A percentile compares a stretch with the other conserved stretches of the same genome.
Evolutionary conservation across 2,797 vertebrate genomes (phyloP).

Genomic region (Columba guinea): DNA sequence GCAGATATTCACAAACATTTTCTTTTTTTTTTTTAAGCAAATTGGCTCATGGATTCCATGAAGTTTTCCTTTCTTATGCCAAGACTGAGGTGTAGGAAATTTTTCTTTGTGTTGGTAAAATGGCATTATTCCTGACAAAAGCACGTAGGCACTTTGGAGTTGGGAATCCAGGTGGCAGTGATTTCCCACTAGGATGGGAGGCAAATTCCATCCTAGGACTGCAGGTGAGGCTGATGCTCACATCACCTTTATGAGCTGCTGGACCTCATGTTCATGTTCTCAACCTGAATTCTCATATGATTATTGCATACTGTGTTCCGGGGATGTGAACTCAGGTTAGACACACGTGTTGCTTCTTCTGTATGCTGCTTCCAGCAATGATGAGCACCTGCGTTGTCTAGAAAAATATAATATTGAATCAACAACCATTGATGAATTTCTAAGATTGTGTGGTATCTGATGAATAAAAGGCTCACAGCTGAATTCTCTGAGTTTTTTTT

Average conservation of each 20-base stretch:
- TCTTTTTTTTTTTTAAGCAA: not conserved
- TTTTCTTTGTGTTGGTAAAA: not conserved
- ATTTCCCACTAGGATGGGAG: not conserved
- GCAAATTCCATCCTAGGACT: not conserved
- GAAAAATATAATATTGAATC: not conserved
- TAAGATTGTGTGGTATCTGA: too few species aligned
- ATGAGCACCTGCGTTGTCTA: not conserved
- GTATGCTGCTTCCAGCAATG: rapidly evolving
- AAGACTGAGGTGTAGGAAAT: not conserved
- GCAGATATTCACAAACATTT: rapidly evolving
- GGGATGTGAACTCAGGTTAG: not conserved
- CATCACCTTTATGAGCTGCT: rapidly evolving
- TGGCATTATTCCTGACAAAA: not conserved
- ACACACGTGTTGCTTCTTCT: rapidly evolving
- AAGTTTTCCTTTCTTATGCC: not conserved
- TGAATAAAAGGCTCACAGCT: not conserved
- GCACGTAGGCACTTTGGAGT: not conserved
- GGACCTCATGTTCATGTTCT: rapidly evolving
- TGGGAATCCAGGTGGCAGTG: not conserved
- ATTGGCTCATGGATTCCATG: not conserved
- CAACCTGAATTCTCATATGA: rapidly evolving
- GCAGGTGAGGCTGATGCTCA: not conserved
- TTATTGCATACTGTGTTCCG: rapidly evolving
- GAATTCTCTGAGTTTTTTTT: not conserved
- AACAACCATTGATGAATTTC: not conserved